Percentiles rank a stretch among this genome's conserved stretches.
Evolutionary conservation across 2,113 vertebrate genomes (phyloP).

Genomic region (Leptodactylus fuscus): DNA sequence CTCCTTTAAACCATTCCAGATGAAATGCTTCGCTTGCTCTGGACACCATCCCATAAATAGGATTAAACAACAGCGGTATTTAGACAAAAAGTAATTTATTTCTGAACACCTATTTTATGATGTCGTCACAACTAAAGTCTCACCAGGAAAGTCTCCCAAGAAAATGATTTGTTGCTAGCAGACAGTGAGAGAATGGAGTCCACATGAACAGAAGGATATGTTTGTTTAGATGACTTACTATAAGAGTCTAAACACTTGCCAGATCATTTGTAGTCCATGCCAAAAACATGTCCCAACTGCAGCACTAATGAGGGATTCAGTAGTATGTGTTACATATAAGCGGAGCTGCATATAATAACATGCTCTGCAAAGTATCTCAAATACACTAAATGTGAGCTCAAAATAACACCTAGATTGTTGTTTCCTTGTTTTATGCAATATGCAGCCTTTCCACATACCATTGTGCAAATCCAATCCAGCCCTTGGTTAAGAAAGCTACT

Average conservation of each 20-base stretch:
- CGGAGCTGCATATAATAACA: background rate
- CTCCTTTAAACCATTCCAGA: background rate
- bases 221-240: constrained; percentile 66
- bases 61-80: constrained; percentile 2
- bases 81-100: constrained; percentile 1
- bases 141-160: background rate
- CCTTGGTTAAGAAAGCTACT: no score
- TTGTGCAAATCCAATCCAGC: no score
- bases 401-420: background rate
- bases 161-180: constrained; percentile 46
- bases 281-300: constrained; percentile 62
- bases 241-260: constrained; percentile 63
- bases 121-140: background rate
- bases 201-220: constrained; percentile 61
- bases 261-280: constrained; percentile 60
- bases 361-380: background rate
- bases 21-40: background rate
- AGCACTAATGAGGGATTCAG: background rate
- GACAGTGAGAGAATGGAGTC: constrained; percentile 53
- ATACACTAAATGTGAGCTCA: background rate
- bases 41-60: background rate
- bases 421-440: no score
- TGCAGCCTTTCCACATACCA: no score
- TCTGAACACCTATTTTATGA: constrained; percentile 47
- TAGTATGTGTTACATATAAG: background rate